Percentiles rank a stretch among this genome's conserved stretches.
phyloP scores from a whole-genome alignment of 2,888 invertebrate genomes.

The Argyresthia albistria region DNA sequence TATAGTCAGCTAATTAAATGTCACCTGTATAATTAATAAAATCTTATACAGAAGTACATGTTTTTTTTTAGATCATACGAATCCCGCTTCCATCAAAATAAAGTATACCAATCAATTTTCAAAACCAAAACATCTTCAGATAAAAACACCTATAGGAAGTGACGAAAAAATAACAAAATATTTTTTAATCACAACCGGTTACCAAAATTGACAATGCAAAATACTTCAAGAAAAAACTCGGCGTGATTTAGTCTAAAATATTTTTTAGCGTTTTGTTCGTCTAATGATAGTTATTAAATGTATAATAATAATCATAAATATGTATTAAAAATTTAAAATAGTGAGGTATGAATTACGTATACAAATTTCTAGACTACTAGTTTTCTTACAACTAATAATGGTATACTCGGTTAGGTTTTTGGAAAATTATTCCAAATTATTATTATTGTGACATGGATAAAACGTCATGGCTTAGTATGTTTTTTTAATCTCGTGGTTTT shows the following conservation, averaged over 20 bases:
- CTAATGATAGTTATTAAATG: no score
- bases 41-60: no score
- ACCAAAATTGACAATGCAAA: slow-evolving; percentile 29
- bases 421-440: not conserved
- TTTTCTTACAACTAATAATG: slow-evolving; percentile 10
- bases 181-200: slow-evolving; percentile 33
- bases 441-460: not conserved
- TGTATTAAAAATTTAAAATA: slow-evolving; percentile 32
- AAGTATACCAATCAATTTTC: not conserved
- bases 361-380: slow-evolving; percentile 54
- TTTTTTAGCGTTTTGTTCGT: not conserved
- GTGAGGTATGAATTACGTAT: slow-evolving; percentile 78
- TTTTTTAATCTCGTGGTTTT: no score
- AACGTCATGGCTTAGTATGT: not conserved
- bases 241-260: not conserved
- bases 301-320: slow-evolving; percentile 6
- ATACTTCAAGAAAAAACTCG: no score
- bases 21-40: no score
- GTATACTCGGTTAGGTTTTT: slow-evolving; percentile 9
- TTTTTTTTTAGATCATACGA: no score
- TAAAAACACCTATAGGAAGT: not conserved
- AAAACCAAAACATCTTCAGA: not conserved
- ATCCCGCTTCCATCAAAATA: not conserved
- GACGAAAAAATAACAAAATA: not conserved
- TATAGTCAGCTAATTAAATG: no score